Conservation (phyloP, 2,797 vertebrate species). For the Chaetodon trifasciatus region DNA sequence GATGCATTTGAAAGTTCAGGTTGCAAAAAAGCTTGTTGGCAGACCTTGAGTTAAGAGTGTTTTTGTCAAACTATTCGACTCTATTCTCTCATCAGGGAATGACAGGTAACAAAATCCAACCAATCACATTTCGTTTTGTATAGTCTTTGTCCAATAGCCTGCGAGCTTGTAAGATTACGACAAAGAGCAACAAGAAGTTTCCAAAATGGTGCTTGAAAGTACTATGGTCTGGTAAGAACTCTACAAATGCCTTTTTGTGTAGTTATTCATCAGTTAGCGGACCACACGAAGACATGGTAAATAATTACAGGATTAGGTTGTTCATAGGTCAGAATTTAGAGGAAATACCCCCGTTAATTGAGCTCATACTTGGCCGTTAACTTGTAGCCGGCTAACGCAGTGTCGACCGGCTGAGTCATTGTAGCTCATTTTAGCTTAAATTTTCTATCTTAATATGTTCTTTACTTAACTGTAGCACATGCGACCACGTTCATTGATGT, state of each 20-base stretch:
- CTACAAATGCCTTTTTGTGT: slow-evolving; percentile 26
- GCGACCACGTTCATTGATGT: accelerated
- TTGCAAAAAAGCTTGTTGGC: background rate
- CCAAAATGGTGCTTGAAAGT: slow-evolving; percentile 97
- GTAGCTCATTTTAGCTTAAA: slow-evolving; percentile 55
- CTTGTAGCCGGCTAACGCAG: slow-evolving; percentile 48
- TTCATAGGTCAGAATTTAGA: background rate
- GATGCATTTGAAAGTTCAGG: too few species aligned
- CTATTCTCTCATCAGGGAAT: background rate
- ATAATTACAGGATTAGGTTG: background rate
- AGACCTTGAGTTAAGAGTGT: background rate
- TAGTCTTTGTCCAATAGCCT: slow-evolving; percentile 76
- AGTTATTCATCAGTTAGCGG: background rate
- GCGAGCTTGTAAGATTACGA: slow-evolving; percentile 56
- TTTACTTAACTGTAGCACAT: accelerated
- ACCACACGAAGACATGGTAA: accelerated
- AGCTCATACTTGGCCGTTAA: slow-evolving; percentile 8
- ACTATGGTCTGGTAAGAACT: slow-evolving; percentile 97
- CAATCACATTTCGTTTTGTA: slow-evolving; percentile 74
- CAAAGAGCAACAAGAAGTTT: slow-evolving; percentile 81
- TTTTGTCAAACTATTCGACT: background rate
- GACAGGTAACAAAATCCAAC: background rate
- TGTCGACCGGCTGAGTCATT: slow-evolving; percentile 79
- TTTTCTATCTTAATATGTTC: background rate
- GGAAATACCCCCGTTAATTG: background rate